These are phyloP conservation scores for Zaprionus taronus DNA, from an alignment of 1,140 invertebrate species.

Conservation along the genomic window DNA sequence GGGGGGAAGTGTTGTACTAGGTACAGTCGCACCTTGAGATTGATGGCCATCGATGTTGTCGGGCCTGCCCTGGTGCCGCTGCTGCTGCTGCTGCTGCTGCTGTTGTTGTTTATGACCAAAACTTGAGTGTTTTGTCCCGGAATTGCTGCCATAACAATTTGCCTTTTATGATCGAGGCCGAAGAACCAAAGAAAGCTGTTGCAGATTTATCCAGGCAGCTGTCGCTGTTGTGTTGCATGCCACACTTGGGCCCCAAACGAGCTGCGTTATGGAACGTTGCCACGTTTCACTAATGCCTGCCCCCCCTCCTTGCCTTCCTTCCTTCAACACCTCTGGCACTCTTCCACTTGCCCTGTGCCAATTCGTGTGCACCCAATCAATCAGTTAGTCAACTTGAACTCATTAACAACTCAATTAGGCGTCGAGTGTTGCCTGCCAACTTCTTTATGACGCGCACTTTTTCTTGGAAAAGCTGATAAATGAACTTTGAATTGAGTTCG, in stretches of 20 bases:
- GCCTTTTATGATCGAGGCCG: constrained; percentile 52
- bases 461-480: not conserved
- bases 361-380: constrained; percentile 33
- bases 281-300: constrained; percentile 4
- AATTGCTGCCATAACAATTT: constrained; percentile 54
- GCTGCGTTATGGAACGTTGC: constrained; percentile 34
- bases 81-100: constrained; percentile 4
- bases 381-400: constrained; percentile 40
- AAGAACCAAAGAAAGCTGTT: constrained; percentile 37
- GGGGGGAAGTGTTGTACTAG: not conserved
- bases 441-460: constrained; percentile 1
- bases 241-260: constrained; percentile 40
- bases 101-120: constrained; percentile 40
- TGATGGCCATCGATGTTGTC: constrained; percentile 31
- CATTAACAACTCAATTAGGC: constrained; percentile 33
- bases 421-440: constrained; percentile 9
- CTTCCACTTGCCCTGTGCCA: not conserved
- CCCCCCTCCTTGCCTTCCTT: not conserved
- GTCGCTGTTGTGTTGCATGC: constrained; percentile 22
- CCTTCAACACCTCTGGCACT: not conserved
- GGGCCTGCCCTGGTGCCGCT: too few species aligned
- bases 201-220: constrained; percentile 36
- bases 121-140: constrained; percentile 40
- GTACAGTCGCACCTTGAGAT: constrained; percentile 31
- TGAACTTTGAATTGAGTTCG: not conserved